Percentiles rank a stretch among this genome's conserved stretches.
Evolutionary conservation across 2,888 invertebrate genomes (phyloP).

Genomic region (Dicyrtomina minuta): DNA sequence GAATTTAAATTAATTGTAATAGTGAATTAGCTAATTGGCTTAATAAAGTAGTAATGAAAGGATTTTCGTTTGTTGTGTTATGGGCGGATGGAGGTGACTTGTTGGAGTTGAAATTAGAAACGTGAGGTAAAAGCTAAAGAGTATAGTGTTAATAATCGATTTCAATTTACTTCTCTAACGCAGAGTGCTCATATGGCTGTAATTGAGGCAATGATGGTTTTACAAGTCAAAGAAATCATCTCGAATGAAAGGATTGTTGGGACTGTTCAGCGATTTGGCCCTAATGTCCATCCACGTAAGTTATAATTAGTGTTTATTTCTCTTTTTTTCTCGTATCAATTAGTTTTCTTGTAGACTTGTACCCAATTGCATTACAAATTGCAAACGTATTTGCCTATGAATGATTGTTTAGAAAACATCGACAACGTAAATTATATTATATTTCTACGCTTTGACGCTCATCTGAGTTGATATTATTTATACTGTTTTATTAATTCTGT

Average conservation of each 20-base stretch:
- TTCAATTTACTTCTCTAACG: not conserved
- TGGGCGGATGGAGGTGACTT: not conserved
- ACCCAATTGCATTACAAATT: not conserved
- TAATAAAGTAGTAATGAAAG: too few relatives aligned
- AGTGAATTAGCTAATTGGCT: too few relatives aligned
- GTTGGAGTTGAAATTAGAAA: not conserved
- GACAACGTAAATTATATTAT: not conserved
- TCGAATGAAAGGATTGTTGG: slow-evolving; percentile 82
- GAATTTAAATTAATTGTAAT: too few relatives aligned
- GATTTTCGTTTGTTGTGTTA: too few relatives aligned
- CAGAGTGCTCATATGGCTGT: slow-evolving; percentile 94
- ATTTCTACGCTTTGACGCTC: not conserved
- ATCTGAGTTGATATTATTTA: too few relatives aligned
- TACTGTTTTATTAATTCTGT: too few relatives aligned
- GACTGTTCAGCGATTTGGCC: slow-evolving; percentile 74
- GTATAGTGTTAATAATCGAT: not conserved
- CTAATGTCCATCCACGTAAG: slow-evolving; percentile 52
- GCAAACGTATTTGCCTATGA: not conserved
- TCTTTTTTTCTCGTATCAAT: not conserved
- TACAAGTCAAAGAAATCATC: slow-evolving; percentile 89
- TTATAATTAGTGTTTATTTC: not conserved
- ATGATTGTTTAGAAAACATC: not conserved
- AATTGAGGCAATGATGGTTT: slow-evolving; percentile 90
- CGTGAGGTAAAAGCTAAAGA: not conserved
- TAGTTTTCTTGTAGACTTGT: not conserved